Base-by-base conservation (phyloP, 2,113 vertebrate species). In the Alaudala cheleensis region DNA sequence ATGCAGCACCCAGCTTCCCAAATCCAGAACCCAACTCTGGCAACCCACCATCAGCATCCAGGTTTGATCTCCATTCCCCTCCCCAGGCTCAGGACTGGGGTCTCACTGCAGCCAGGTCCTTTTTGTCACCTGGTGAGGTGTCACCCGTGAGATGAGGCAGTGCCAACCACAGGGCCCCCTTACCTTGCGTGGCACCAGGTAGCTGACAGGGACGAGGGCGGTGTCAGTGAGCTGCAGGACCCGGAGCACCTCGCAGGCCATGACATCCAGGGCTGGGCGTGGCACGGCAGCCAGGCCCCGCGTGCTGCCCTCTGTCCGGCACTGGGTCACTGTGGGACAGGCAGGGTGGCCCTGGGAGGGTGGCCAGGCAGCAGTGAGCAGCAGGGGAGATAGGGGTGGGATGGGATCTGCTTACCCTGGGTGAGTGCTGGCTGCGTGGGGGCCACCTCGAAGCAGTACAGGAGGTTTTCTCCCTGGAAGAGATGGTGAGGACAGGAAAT, bases 101-200 rank as follows among this genome's bases (percentile, higher is more conserved):
- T 64, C 18, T 23, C 21, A 19, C 20, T 5, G 4, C 42, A 65
- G 14, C n/a, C 3, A 0, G 8, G 12, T 86, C 31, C n/a, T 58
- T 51, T 61, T 47, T 76, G 22, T 53, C 77, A 88, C 37, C 31
- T 3, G 3, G 6, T 1, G 11, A 49, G 37, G 23, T 51, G 56
- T 47, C 61, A 66, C 51, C n/a, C 24, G 0, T 16, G 65, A n/a
- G 61, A 13, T 7, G 65, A 33, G 23, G 12, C 33, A 4, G 65
- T 70, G 87, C 64, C 60, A 31, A 21, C 49, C 0, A 0, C 56
- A 25, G 50, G 34, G 9, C 11, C 19, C 34, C 14, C 72, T 91
- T 51, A 99, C 99, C 99, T 99, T 99, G 92, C 99, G 99, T 69
- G 99, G 99, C 80, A 99, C 99, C 5, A 97, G 86, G 86, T 98